Percentiles rank a stretch among this genome's conserved stretches.
These are phyloP conservation scores for Panzeria rudis DNA, from an alignment of 2,888 invertebrate genomes.

Conservation along the genomic window DNA sequence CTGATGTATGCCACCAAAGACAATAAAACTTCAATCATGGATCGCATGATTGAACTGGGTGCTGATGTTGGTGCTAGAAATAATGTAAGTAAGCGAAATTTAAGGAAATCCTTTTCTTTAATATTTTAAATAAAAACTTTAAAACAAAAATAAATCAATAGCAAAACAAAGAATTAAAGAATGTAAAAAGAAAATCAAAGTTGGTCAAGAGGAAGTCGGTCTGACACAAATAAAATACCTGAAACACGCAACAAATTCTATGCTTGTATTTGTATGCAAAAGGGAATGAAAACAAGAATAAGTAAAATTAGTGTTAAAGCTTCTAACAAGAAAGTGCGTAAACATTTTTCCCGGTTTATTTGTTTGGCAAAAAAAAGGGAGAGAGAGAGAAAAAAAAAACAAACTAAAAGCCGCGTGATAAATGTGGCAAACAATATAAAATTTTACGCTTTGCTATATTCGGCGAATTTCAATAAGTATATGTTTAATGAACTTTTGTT, in stretches of 20 bases:
- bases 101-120: slow-evolving; percentile 2
- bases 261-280: slow-evolving; percentile 10
- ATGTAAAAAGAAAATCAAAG: slow-evolving; percentile 52
- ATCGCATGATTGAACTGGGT: slow-evolving; percentile 96
- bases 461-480: not conserved
- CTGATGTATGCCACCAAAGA: slow-evolving; percentile 98
- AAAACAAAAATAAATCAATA: slow-evolving; percentile 55
- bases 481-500: slow-evolving; percentile 64
- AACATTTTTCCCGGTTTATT: slow-evolving; percentile 2
- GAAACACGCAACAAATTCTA: slow-evolving; percentile 65
- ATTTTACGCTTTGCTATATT: not conserved
- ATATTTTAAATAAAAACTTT: slow-evolving; percentile 28
- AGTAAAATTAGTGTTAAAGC: slow-evolving; percentile 18
- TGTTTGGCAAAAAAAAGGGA: slow-evolving; percentile 6
- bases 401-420: slow-evolving; percentile 9
- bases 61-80: slow-evolving; percentile 95
- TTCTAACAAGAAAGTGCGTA: slow-evolving; percentile 50
- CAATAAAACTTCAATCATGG: slow-evolving; percentile 94
- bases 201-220: slow-evolving; percentile 71
- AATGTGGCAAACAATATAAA: not conserved
- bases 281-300: not conserved
- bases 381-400: not conserved
- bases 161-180: slow-evolving; percentile 64
- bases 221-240: slow-evolving; percentile 57
- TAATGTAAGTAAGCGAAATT: slow-evolving; percentile 88